Evolutionary conservation across 2,113 vertebrate genomes (phyloP).

Genomic region (Lepus americanus): DNA sequence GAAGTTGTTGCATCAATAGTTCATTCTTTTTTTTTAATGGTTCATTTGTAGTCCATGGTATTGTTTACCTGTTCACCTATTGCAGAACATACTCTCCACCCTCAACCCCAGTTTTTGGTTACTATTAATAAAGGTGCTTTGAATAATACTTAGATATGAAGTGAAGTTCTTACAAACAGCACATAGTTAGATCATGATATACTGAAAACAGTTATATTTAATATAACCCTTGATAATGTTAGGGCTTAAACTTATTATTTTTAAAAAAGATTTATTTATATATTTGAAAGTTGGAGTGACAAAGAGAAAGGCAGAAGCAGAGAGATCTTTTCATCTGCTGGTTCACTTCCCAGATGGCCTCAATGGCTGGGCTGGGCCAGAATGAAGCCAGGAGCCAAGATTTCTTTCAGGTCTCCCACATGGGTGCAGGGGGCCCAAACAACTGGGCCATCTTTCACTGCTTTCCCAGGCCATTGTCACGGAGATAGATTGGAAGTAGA

Average conservation of each 20-base stretch:
- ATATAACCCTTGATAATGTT: conserved; percentile 2
- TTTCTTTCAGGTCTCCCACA: no score
- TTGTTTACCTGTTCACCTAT: background rate
- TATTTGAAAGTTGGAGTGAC: no score
- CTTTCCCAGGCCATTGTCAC: no score
- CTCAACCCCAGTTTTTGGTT: background rate
- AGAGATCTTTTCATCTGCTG: no score
- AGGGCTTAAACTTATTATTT: background rate
- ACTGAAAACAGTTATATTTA: conserved; percentile 37
- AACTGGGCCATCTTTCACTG: no score
- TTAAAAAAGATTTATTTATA: background rate
- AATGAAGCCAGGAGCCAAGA: no score
- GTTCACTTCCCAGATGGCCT: no score
- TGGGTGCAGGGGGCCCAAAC: no score
- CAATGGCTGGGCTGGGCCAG: no score
- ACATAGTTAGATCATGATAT: background rate
- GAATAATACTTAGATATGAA: conserved; percentile 19
- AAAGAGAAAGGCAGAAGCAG: no score
- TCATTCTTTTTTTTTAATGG: background rate
- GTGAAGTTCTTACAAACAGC: background rate
- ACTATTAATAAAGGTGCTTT: conserved; percentile 1
- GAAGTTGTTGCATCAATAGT: background rate
- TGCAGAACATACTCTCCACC: background rate
- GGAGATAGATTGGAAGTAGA: no score
- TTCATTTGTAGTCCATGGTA: background rate